A percentile compares a stretch with the other conserved stretches of the same genome.
Conservation (phyloP, 2,113 vertebrate genomes). For the Centropus bengalensis region DNA sequence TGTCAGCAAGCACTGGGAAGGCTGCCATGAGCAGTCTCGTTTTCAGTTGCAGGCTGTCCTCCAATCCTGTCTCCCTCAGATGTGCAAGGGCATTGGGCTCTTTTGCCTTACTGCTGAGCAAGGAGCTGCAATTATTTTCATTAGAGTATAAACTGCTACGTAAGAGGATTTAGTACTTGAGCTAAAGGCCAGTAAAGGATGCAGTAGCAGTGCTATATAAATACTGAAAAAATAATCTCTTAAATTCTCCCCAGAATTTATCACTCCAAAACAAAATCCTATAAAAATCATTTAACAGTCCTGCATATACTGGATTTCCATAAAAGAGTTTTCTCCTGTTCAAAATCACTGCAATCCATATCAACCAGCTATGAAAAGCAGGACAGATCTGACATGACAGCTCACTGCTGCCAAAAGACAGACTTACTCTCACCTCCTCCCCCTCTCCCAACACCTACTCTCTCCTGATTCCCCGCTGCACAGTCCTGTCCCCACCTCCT, state of each 20-base stretch:
- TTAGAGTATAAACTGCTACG: not conserved
- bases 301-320: not conserved
- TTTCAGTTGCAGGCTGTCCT: not conserved
- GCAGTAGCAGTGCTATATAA: not conserved
- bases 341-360: not conserved
- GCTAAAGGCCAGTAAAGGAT: not conserved
- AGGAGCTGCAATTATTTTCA: not conserved
- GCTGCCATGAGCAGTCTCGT: not conserved
- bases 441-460: constrained; percentile 54
- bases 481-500: constrained; percentile 63
- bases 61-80: not conserved
- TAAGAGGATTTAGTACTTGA: not conserved
- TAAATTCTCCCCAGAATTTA: not conserved
- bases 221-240: not conserved
- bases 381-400: constrained; percentile 53
- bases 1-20: not conserved
- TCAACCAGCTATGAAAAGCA: constrained; percentile 18
- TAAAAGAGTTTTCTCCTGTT: not conserved
- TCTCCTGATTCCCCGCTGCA: constrained; percentile 27
- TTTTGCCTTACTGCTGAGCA: not conserved
- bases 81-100: not conserved
- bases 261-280: not conserved
- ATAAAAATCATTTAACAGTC: not conserved
- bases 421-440: constrained; percentile 56
- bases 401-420: constrained; percentile 47